phyloP scores from a whole-genome alignment of 2,797 vertebrate species.

The Darevskia nairensis region DNA sequence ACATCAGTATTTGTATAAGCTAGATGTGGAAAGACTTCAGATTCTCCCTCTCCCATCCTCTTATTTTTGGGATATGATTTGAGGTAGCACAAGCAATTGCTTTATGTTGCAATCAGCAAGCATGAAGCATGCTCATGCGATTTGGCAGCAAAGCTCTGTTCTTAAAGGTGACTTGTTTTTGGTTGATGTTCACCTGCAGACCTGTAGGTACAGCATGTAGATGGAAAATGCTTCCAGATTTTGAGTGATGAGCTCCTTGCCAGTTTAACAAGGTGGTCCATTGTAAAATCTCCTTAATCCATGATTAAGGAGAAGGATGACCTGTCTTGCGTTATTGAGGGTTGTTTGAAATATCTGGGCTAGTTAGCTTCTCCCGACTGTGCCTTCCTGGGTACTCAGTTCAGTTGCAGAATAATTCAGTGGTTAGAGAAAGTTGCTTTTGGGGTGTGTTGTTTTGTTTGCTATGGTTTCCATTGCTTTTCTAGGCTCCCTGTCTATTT shows the following conservation, averaged over 20 bases:
- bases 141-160: not conserved
- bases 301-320: too few species aligned
- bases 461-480: not conserved
- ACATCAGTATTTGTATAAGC: too few species aligned
- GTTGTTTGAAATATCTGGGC: not conserved
- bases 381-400: not conserved
- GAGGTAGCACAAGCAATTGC: not conserved
- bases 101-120: not conserved
- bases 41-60: too few species aligned
- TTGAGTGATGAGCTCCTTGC: not conserved
- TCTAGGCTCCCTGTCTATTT: not conserved
- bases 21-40: too few species aligned
- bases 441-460: too few species aligned
- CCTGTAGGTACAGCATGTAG: not conserved
- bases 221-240: not conserved
- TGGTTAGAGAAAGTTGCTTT: too few species aligned
- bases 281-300: too few species aligned
- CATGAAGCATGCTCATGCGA: not conserved
- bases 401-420: not conserved
- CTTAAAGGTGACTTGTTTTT: not conserved
- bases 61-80: too few species aligned
- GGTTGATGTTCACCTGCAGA: not conserved
- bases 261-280: not conserved
- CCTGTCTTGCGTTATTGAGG: too few species aligned
- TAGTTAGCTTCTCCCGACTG: not conserved